Conservation (phyloP, 2,797 vertebrate species). For the Aeoliscus strigatus region DNA sequence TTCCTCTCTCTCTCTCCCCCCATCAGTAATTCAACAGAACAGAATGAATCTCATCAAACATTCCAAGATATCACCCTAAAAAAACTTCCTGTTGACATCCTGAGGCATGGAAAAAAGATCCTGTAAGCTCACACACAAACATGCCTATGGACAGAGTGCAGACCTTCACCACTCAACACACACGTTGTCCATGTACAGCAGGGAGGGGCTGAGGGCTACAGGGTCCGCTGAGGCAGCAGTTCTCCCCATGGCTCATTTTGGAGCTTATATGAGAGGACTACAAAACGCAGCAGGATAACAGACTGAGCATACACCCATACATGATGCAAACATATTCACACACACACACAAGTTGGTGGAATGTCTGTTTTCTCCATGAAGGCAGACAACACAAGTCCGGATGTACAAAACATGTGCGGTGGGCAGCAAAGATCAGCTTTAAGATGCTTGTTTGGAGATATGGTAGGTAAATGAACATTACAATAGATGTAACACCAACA, state of each 20-base stretch:
- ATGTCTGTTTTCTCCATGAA: constrained; percentile 16
- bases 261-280: constrained; percentile 54
- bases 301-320: constrained; percentile 37
- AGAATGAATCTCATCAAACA: constrained; percentile 20
- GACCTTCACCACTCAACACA: constrained; percentile 33
- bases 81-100: constrained; percentile 54
- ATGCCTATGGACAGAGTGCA: constrained; percentile 37
- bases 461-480: constrained; percentile 28
- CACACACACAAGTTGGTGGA: constrained; percentile 14
- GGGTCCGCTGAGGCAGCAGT: constrained; percentile 55
- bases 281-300: constrained; percentile 62
- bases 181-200: constrained; percentile 36
- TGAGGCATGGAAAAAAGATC: constrained; percentile 41
- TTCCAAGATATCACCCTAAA: constrained; percentile 45
- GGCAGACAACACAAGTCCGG: constrained; percentile 12
- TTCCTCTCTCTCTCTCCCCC: constrained; percentile 22
- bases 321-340: constrained; percentile 7
- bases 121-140: constrained; percentile 32
- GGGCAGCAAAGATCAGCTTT: constrained; percentile 8
- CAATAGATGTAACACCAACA: neutral
- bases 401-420: constrained; percentile 20
- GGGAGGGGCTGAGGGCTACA: constrained; percentile 51
- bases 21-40: constrained; percentile 20
- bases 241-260: constrained; percentile 60
- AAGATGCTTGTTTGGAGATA: constrained; percentile 2